Conservation (phyloP, 2,888 invertebrate species). For the Cryptocheilus praepositus region DNA sequence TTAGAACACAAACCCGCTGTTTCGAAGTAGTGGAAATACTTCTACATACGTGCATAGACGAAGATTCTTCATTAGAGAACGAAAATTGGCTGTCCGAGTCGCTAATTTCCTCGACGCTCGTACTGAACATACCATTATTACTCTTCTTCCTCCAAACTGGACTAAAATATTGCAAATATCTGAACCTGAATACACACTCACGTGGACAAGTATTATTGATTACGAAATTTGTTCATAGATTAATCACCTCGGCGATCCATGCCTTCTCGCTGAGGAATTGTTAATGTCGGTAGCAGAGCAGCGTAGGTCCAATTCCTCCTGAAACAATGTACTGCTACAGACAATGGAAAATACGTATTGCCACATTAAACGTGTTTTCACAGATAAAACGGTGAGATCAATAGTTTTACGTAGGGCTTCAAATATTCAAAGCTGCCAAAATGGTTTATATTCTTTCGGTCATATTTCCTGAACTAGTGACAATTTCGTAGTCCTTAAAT, state of each 20-base stretch:
- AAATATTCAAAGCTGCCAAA: too few species aligned
- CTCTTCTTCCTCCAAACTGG: slow-evolving; percentile 73
- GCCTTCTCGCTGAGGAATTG: slow-evolving; percentile 63
- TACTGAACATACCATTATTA: slow-evolving; percentile 70
- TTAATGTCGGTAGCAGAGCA: slow-evolving; percentile 67
- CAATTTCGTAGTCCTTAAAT: too few species aligned
- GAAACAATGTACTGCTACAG: slow-evolving; percentile 68
- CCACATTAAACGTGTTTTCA: too few species aligned
- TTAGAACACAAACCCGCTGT: too few species aligned
- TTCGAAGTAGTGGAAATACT: neutral
- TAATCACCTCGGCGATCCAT: slow-evolving; percentile 67
- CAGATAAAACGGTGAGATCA: too few species aligned
- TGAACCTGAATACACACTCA: slow-evolving; percentile 50
- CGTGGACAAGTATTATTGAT: neutral
- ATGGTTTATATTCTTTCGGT: too few species aligned
- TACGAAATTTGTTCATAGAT: slow-evolving; percentile 9
- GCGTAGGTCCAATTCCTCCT: slow-evolving; percentile 70
- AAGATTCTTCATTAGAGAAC: slow-evolving; percentile 71
- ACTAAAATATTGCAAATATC: slow-evolving; percentile 66
- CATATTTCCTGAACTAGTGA: too few species aligned
- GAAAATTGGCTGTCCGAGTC: slow-evolving; percentile 73
- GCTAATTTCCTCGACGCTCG: slow-evolving; percentile 69
- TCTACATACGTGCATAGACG: slow-evolving; percentile 66
- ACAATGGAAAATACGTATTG: slow-evolving; percentile 49
- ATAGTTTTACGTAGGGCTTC: too few species aligned